Evolutionary conservation across 1,140 invertebrate species (phyloP), one percentile per base, ranked within the genome.

Genomic region (Galleria mellonella): DNA sequence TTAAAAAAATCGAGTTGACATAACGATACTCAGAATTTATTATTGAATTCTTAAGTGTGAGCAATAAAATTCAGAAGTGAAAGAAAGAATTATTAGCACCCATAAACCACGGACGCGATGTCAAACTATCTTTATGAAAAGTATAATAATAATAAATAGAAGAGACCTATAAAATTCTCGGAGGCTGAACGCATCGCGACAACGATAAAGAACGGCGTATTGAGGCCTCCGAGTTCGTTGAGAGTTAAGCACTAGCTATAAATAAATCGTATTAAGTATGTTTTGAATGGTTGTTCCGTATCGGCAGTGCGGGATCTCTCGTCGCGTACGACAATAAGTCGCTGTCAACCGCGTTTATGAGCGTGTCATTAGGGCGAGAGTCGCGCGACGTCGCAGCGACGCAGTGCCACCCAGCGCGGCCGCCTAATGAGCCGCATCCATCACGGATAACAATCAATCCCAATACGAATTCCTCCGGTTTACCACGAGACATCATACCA

Each of bases 241-340:
- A 47, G 57, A 61, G 61, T 54, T 62, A 61, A 69, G 67, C 58
- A 54, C 55, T 67, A 55, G 59, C 49, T 65, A 79, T 83, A 79
- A 79, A 83, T 83, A 83, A 77, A 74, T 77, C 68, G 73, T 75
- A 79, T 75, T 73, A 75, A 68, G 68, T 67, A 64, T 64, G 65
- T 76, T 72, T 71, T 62, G 59, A 71, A 62, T 60, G 48, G 52
- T 63, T 45, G 64, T 60, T 59, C 54, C 49, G 54, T 75, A 76
- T 77, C 76, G 49, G 46, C 39, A 38, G 58, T 38, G 55, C 54
- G 47, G 54, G 65, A 74, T 73, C 61, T 62, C 47, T 59, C 53
- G 57, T 55, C 62, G 62, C 14, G 55, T 56, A 58, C 59, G 60
- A 78, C 70, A 75, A 77, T 74, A 71, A 72, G 61, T 68, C 57